A percentile compares a stretch with the other conserved stretches of the same genome.
Evolutionary conservation across 1,140 invertebrate genomes (phyloP).

Genomic region (Dryas iulia): DNA sequence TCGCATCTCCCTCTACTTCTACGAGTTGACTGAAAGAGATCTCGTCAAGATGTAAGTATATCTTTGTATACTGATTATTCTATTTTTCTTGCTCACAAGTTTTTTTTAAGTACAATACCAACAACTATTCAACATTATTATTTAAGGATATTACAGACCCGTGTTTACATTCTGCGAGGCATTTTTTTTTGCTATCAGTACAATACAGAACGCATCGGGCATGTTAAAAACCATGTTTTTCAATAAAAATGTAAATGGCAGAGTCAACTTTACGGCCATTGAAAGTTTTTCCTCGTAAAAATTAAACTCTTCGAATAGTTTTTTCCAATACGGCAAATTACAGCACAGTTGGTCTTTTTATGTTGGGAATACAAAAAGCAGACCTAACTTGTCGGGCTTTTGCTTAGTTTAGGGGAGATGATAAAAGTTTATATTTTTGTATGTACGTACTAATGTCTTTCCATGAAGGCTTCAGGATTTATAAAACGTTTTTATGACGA

Average conservation of each 20-base stretch:
- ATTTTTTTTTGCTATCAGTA: not conserved
- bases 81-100: too few relatives aligned
- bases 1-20: too few relatives aligned
- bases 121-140: too few relatives aligned
- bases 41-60: too few relatives aligned
- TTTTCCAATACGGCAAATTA: constrained; percentile 2
- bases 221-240: not conserved
- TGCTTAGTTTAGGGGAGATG: not conserved
- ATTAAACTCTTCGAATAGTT: not conserved
- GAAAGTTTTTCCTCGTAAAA: not conserved
- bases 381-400: not conserved
- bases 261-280: constrained; percentile 1
- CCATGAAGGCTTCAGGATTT: too few relatives aligned
- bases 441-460: not conserved
- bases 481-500: too few relatives aligned
- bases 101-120: too few relatives aligned
- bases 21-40: too few relatives aligned
- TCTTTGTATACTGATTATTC: too few relatives aligned
- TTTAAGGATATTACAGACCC: too few relatives aligned
- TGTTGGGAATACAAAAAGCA: not conserved
- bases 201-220: not conserved
- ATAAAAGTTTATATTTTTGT: not conserved
- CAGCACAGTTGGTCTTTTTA: not conserved
- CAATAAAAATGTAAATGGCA: not conserved
- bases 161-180: not conserved